Percentiles rank a stretch among this genome's conserved stretches.
phyloP scores from a whole-genome alignment of 2,113 vertebrate genomes.

The Oreochromis aureus region DNA sequence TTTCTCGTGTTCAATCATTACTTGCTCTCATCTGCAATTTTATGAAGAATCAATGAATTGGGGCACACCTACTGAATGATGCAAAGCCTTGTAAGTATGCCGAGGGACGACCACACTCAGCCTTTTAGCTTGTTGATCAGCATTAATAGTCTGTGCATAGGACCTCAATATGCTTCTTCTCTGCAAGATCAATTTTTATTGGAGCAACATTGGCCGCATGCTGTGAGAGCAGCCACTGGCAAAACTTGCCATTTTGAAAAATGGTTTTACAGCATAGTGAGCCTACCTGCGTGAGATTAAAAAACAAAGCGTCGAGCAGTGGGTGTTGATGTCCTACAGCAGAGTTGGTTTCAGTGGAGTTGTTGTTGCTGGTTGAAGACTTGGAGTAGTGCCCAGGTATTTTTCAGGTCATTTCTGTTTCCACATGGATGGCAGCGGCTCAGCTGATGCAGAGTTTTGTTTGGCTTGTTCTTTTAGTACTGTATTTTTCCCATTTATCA shows the following conservation, averaged over 20 bases:
- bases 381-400: conserved; percentile 27
- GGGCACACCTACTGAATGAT: conserved; percentile 32
- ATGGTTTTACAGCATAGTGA: neutral
- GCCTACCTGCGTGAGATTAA: neutral
- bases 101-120: neutral
- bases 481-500: neutral
- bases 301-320: neutral
- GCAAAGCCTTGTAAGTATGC: conserved; percentile 20
- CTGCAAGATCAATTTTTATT: conserved; percentile 51
- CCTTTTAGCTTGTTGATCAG: conserved; percentile 43
- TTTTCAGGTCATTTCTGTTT: conserved; percentile 31
- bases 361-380: neutral
- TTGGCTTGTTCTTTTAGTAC: neutral
- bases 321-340: neutral
- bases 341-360: neutral
- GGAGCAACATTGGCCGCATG: neutral
- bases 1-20: conserved; percentile 17
- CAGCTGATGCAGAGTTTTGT: neutral
- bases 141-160: conserved; percentile 42
- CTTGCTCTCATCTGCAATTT: conserved; percentile 50
- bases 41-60: conserved; percentile 55
- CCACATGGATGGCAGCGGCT: neutral
- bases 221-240: neutral
- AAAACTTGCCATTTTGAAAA: conserved; percentile 19
- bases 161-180: conserved; percentile 31